These are phyloP conservation scores for Todus mexicanus DNA, from an alignment of 2,797 vertebrate species.

Conservation along the genomic window DNA sequence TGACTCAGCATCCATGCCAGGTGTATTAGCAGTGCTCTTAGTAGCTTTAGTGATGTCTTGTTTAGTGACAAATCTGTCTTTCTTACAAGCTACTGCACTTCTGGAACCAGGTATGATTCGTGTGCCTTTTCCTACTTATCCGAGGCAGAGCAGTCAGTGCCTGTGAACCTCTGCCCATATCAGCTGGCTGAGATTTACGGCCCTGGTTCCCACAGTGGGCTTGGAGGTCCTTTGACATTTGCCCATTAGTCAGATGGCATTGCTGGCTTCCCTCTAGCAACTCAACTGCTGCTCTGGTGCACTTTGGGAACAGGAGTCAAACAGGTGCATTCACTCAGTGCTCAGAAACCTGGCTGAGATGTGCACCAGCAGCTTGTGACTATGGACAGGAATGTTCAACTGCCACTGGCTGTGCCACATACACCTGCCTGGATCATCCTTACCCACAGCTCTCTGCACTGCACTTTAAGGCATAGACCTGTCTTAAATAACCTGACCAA, in stretches of 20 bases:
- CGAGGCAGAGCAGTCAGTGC: background rate
- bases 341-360: background rate
- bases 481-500: background rate
- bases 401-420: background rate
- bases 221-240: background rate
- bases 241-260: accelerated
- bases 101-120: background rate
- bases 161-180: background rate
- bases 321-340: accelerated
- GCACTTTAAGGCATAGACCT: background rate
- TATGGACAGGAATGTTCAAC: accelerated
- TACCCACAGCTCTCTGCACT: background rate
- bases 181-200: too few species aligned
- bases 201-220: too few species aligned
- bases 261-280: background rate
- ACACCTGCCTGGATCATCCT: background rate
- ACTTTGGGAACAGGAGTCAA: background rate
- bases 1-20: accelerated
- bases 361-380: accelerated
- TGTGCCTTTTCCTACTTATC: background rate
- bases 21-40: background rate
- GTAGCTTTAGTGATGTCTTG: background rate
- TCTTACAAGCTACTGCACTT: background rate
- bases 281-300: background rate
- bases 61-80: background rate